Percentiles rank a stretch among this genome's conserved stretches.
phyloP scores from a whole-genome alignment of 2,797 vertebrate species.

The Alectoris magna region DNA sequence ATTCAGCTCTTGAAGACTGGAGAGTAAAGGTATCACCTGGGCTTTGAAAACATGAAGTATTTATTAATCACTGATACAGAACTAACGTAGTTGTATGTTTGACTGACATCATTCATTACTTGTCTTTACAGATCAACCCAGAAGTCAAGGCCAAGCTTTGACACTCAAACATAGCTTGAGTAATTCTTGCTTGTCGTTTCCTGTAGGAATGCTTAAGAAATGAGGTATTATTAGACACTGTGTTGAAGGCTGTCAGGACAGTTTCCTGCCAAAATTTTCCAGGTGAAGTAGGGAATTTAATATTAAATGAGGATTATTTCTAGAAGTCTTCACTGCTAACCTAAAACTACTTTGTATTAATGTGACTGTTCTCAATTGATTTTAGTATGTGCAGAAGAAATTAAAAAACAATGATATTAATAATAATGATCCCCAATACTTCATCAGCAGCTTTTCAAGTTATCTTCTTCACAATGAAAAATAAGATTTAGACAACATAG shows the following conservation, averaged over 20 bases:
- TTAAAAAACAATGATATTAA: not conserved
- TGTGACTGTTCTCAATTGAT: not conserved
- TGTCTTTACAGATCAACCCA: slow-evolving; percentile 33
- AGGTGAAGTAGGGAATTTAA: not conserved
- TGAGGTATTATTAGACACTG: not conserved
- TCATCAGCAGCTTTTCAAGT: not conserved
- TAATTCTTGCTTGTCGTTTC: slow-evolving; percentile 2
- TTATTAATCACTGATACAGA: slow-evolving; percentile 17
- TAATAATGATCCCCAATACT: not conserved
- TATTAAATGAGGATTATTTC: not conserved
- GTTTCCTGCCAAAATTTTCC: not conserved
- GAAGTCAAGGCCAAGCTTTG: slow-evolving; percentile 3
- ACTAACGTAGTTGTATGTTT: not conserved
- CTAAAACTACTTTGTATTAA: not conserved
- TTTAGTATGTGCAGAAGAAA: not conserved
- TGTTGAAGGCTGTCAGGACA: not conserved
- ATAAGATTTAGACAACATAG: not conserved
- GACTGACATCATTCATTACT: not conserved
- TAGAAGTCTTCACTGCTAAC: not conserved
- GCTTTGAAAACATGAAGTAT: slow-evolving; percentile 78
- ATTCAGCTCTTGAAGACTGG: slow-evolving; percentile 84
- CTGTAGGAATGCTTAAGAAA: not conserved
- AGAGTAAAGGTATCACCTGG: slow-evolving; percentile 86
- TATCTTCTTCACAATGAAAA: not conserved
- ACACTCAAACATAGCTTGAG: not conserved